Conservation (phyloP, 1,140 invertebrate species). For the Idris sp. region DNA sequence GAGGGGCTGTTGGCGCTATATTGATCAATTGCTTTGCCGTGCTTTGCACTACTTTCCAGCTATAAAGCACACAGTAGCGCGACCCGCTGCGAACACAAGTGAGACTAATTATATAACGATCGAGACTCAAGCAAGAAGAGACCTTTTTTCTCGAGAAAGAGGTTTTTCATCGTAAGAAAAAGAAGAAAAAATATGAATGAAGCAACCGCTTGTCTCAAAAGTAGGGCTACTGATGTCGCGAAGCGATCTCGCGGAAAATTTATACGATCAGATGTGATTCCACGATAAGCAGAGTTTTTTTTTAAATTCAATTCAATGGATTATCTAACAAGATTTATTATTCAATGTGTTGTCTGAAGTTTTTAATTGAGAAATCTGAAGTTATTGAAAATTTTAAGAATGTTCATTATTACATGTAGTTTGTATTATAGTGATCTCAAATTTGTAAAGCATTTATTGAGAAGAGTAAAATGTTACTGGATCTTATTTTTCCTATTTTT, state of each 20-base stretch:
- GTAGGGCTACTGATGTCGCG: conserved; percentile 1
- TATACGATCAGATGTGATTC: no score
- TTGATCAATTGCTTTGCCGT: conserved; percentile 79
- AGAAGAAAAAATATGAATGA: conserved; percentile 18
- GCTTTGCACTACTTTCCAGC: conserved; percentile 76
- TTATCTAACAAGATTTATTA: conserved; percentile 42
- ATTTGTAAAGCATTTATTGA: no score
- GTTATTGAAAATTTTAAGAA: no score
- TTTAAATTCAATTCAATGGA: conserved; percentile 41
- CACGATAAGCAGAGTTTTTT: no score
- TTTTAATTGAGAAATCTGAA: conserved; percentile 27
- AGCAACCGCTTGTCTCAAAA: no score
- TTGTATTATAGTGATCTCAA: no score
- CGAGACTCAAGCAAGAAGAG: conserved; percentile 44
- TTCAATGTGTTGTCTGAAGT: conserved; percentile 36
- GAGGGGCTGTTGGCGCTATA: conserved; percentile 76
- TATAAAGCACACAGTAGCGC: conserved; percentile 72
- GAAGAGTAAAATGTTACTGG: no score
- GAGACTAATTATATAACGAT: conserved; percentile 75
- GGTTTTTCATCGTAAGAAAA: conserved; percentile 21
- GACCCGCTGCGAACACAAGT: conserved; percentile 69
- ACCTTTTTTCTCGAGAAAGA: conserved; percentile 3
- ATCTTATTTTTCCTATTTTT: no score
- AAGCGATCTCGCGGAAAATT: conserved; percentile 26
- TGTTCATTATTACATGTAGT: no score